Evolutionary conservation across 2,888 invertebrate genomes (phyloP), one percentile per base, ranked within the genome.

Genomic region (Cybosia mesomella): DNA sequence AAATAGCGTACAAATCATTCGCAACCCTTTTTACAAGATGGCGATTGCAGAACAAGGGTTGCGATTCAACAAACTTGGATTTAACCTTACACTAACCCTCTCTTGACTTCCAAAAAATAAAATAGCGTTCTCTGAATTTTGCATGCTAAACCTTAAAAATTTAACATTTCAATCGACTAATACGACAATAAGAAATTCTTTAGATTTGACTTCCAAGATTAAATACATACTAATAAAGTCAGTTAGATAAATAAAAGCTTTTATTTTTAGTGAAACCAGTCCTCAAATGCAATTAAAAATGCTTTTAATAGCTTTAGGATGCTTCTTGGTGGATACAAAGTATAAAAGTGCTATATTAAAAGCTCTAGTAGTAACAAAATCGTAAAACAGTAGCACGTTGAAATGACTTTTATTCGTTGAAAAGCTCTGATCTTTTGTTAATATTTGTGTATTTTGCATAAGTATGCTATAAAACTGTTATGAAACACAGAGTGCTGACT

Each of bases 361-460:
- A 54, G 49, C 34, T 8, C 24, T 55, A 24, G 7, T 66, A 24
- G 60, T 34, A 53, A 53, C 53, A 55, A 66, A 60, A 36, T 54
- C 22, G 24, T n/a, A 54, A 28, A 18, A 4, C 34, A 24, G n/a
- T 21, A 34, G 39, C 9, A 11, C 1, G 49, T 58, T 34, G 49
- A 58, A 43, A 36, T 65, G 58, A 54, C 60, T 8, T 59, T 66
- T 21, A 60, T 60, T 9, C 24, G 67, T 58, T 62, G 67, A 67
- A 67, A 67, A 34, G 32, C 67, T 67, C 24, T 62, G 67, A 67
- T 62, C 66, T 59, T n/a, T 13, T 11, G 32, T 4, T 62, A 32
- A 24, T 28, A 55, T 60, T 61, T 21, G n/a, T 34, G n/a, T 60
- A 60, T 58, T 43, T 66, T 24, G 22, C 49, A 53, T 34, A 53